Conservation (phyloP, 2,113 vertebrate species). For the Erythrocebus patas region DNA sequence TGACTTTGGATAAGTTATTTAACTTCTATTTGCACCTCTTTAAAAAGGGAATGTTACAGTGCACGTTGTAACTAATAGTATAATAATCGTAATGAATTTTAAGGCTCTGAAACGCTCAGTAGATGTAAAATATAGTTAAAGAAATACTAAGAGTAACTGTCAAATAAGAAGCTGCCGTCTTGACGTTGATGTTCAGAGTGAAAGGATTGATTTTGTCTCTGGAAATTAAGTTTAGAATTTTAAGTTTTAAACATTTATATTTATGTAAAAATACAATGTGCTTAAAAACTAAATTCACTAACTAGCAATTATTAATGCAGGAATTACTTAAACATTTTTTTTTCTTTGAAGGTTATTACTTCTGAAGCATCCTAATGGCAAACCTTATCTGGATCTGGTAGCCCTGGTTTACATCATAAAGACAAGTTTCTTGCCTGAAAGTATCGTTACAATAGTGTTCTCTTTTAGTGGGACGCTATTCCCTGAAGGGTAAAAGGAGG, state of each 20-base stretch:
- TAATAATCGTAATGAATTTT: not conserved
- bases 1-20: conserved; percentile 51
- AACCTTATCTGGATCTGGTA: not conserved
- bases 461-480: not conserved
- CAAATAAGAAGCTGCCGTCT: not conserved
- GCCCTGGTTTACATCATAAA: not conserved
- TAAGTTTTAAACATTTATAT: conserved; percentile 7
- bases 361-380: not conserved
- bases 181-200: not conserved
- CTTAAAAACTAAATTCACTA: not conserved
- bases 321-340: not conserved
- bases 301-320: not conserved
- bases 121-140: not conserved
- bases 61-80: not conserved
- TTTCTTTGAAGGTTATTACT: not conserved
- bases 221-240: conserved; percentile 3
- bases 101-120: not conserved
- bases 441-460: not conserved
- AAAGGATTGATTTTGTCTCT: not conserved
- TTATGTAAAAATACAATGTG: not conserved
- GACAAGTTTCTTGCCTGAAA: not conserved
- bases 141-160: not conserved
- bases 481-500: not conserved
- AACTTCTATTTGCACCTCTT: not conserved
- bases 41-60: not conserved